Base-by-base conservation (phyloP, 1,140 invertebrate genomes). In the Lethrus apterus region DNA sequence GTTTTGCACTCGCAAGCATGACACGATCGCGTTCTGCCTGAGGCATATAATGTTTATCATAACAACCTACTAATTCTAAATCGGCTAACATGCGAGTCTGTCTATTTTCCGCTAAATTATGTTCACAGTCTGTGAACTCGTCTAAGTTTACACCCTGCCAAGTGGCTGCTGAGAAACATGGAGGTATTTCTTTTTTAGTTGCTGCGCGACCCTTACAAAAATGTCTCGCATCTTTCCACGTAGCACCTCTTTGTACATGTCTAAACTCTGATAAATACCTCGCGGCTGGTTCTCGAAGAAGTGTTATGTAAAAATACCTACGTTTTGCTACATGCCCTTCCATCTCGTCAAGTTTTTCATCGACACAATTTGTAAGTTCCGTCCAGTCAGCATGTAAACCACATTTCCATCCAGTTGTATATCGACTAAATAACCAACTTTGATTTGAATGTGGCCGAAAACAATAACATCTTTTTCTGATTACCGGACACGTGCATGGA, bases 381-480 rank as follows among this genome's bases (percentile, higher is more conserved):
- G 95, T 98, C 86, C 93, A 99, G 72, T 99, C 91, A 7, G 96
- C 93, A 71, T 99, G 96, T 11, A 99, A 72, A 38, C 96, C 95
- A 74, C 96, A 99, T 60, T 91, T 90, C 96, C 96, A 99, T 35
- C 96, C 96, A 11, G 93, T 97, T 4, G 94, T 97, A 70, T 97
- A 98, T 58, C 96, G 79, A 63, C 93, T 97, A 71, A 99, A 98
- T 34, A 99, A 75, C 96, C 96, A 99, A 70, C 86, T 84, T 74
- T 93, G 84, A 67, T 88, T 84, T 60, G 83, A 79, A 73, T 87
- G 85, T 45, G 89, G 89, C 59, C 89, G 78, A 70, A 91, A 89
- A 74, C 92, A 95, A 68, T 90, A 89, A 70, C 92, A 96, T 48
- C 89, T 77, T 69, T 93, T 94, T 52, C 83, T 78, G 48, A 83